phyloP scores from a whole-genome alignment of 2,113 vertebrate species.

The Hydropotes inermis region DNA sequence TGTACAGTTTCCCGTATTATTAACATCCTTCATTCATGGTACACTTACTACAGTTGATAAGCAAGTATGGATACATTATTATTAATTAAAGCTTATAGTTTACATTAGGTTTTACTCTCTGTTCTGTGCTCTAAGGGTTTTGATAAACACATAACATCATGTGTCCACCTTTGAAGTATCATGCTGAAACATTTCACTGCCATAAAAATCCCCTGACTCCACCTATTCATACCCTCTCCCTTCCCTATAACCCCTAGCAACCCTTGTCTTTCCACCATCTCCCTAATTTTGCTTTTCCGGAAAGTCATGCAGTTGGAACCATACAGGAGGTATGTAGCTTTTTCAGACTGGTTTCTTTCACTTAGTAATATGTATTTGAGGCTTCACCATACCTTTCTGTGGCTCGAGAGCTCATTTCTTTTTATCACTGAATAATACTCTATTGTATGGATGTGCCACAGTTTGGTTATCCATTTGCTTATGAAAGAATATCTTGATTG shows the following conservation, averaged over 20 bases:
- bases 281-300: background rate
- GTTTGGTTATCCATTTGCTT: too few species aligned
- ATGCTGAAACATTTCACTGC: background rate
- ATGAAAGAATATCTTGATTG: too few species aligned
- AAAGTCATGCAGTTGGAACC: background rate
- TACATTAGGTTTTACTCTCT: background rate
- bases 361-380: background rate
- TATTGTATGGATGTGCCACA: too few species aligned
- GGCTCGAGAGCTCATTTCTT: background rate
- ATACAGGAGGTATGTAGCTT: background rate
- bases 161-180: fast-evolving
- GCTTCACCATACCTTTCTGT: background rate
- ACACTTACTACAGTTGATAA: fast-evolving
- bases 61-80: fast-evolving
- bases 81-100: fast-evolving
- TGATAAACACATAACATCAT: background rate
- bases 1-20: fast-evolving
- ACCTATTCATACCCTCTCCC: too few species aligned
- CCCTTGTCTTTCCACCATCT: background rate
- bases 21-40: background rate
- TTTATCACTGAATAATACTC: background rate
- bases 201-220: background rate
- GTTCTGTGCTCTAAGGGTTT: background rate
- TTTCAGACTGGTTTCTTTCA: background rate
- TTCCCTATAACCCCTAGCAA: background rate